A percentile compares a stretch with the other conserved stretches of the same genome.
phyloP scores from a whole-genome alignment of 2,888 invertebrate species.

The Oegoconia quadripuncta region DNA sequence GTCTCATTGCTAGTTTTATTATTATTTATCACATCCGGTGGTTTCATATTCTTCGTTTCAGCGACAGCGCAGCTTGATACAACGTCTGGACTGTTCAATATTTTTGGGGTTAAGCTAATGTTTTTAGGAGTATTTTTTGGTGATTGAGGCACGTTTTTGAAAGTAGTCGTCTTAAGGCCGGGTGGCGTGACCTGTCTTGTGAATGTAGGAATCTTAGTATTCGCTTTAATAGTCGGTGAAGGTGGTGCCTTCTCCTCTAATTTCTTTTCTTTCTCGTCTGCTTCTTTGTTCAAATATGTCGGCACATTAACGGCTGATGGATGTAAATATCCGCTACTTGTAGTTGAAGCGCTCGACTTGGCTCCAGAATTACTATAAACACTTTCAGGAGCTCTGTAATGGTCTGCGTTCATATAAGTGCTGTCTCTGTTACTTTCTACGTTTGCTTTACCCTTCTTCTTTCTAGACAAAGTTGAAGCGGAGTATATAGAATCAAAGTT shows the following conservation, averaged over 20 bases:
- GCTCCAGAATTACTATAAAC: conserved; percentile 82
- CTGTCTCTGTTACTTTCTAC: conserved; percentile 59
- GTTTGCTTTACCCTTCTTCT: conserved; percentile 60
- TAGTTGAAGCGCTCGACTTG: conserved; percentile 80
- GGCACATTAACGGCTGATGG: conserved; percentile 86
- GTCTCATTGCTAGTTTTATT: conserved; percentile 66
- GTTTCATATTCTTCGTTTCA: conserved; percentile 74
- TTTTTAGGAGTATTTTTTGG: conserved; percentile 58
- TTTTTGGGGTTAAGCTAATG: conserved; percentile 44
- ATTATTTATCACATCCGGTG: conserved; percentile 81
- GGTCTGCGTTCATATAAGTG: conserved; percentile 81
- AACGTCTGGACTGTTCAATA: conserved; percentile 83
- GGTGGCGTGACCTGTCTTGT: conserved; percentile 73
- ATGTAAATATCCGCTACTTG: conserved; percentile 86
- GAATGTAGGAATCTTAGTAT: conserved; percentile 71
- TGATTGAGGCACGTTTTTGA: conserved; percentile 60
- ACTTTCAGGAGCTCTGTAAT: conserved; percentile 79
- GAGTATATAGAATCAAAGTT: conserved; percentile 94
- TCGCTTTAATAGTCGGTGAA: conserved; percentile 60
- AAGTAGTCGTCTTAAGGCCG: conserved; percentile 63
- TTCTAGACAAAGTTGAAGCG: conserved; percentile 83
- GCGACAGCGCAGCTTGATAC: conserved; percentile 84
- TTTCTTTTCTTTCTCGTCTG: conserved; percentile 35
- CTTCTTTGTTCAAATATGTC: conserved; percentile 44
- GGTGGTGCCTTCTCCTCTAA: conserved; percentile 58